Percentiles rank a stretch among this genome's conserved stretches.
Evolutionary conservation across 2,888 invertebrate species (phyloP).

Genomic region (Euzetes globulus): DNA sequence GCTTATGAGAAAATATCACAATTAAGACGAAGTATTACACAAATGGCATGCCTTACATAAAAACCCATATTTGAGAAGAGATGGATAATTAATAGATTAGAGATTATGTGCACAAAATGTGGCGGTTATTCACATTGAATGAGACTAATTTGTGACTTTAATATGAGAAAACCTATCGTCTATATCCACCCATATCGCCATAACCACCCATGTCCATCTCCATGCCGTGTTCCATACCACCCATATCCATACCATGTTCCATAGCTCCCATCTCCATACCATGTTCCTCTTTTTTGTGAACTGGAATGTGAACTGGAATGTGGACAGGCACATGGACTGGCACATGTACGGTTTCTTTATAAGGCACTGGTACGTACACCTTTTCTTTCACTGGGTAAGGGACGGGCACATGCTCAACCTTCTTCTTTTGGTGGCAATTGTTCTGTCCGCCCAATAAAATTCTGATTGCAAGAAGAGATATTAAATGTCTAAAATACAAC

Average conservation of each 20-base stretch:
- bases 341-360: not conserved
- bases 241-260: not conserved
- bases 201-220: too few species aligned
- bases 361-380: not conserved
- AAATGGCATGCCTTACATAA: too few species aligned
- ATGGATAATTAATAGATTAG: too few species aligned
- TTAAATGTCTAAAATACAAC: not conserved
- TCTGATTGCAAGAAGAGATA: not conserved
- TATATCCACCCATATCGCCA: not conserved
- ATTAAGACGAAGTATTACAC: too few species aligned
- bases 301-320: not conserved
- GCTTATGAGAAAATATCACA: too few species aligned
- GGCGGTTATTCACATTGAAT: too few species aligned
- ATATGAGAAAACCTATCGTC: too few species aligned
- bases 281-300: not conserved
- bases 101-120: too few species aligned
- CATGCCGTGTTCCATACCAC: not conserved
- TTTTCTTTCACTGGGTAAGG: not conserved
- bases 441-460: not conserved
- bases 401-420: not conserved
- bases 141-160: too few species aligned
- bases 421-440: slow-evolving; percentile 10
- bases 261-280: not conserved
- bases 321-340: not conserved
- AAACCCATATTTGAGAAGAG: too few species aligned